Percentiles rank a stretch among this genome's conserved stretches.
Conservation (phyloP, 2,888 invertebrate genomes). For the Minunthozetes semirufus region DNA sequence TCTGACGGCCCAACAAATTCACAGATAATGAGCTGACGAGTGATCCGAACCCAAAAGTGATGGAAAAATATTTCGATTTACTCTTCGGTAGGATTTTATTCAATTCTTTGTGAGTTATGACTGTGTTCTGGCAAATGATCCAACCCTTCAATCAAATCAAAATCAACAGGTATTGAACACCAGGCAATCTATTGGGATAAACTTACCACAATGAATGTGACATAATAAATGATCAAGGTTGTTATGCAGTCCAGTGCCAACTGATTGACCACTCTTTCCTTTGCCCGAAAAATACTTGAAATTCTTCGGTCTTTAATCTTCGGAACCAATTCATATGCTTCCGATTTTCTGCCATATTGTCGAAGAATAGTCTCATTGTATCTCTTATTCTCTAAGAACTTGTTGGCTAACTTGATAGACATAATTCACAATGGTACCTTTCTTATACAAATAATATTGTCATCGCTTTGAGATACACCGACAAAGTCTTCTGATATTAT, state of each 20-base stretch:
- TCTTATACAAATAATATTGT: neutral
- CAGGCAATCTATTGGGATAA: too few species aligned
- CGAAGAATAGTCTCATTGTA: neutral
- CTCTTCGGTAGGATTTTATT: neutral
- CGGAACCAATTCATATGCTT: neutral
- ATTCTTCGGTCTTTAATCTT: neutral
- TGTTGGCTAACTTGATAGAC: neutral
- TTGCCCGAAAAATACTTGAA: neutral
- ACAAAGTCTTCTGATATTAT: too few species aligned
- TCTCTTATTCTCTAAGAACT: neutral
- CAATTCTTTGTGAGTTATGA: neutral
- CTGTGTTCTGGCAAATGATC: neutral
- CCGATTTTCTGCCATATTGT: neutral
- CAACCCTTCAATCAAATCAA: neutral
- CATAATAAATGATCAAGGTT: neutral
- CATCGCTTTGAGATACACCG: neutral
- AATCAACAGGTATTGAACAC: too few species aligned
- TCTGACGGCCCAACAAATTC: neutral
- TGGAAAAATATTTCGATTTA: neutral
- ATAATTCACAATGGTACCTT: neutral
- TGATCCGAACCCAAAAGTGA: neutral
- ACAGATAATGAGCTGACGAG: neutral
- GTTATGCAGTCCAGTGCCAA: neutral
- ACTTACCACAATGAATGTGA: neutral
- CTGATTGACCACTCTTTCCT: neutral